These are phyloP conservation scores for Phalacrocorax carbo DNA, from an alignment of 2,113 vertebrate species.

Conservation along the genomic window DNA sequence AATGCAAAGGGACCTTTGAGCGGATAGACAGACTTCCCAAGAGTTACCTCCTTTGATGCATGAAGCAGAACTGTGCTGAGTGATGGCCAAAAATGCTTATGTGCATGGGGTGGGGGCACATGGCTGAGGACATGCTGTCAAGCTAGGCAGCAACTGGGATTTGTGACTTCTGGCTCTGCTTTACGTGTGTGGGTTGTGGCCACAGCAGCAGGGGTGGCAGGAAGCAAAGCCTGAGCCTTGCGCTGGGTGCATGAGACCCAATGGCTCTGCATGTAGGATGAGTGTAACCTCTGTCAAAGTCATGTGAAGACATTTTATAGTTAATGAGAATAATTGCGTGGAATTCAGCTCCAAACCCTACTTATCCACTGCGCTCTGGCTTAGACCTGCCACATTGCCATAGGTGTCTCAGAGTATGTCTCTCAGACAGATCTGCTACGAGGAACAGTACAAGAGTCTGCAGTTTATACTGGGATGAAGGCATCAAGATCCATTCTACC, in stretches of 20 bases:
- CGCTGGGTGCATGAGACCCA: fast-evolving
- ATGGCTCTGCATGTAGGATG: background rate
- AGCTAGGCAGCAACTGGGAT: background rate
- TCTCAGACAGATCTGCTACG: background rate
- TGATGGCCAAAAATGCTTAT: background rate
- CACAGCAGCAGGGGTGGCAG: fast-evolving
- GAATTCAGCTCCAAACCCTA: background rate
- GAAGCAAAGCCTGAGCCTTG: background rate
- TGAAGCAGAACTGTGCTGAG: background rate
- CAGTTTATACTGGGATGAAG: background rate
- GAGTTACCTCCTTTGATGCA: background rate
- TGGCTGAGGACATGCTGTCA: background rate
- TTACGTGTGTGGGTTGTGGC: background rate
- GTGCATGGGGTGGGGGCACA: background rate
- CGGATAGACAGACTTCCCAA: background rate
- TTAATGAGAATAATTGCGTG: background rate
- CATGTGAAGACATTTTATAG: background rate
- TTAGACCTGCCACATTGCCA: background rate
- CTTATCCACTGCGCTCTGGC: background rate
- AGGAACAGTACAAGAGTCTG: background rate
- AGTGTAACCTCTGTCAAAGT: background rate
- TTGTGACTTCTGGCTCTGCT: background rate
- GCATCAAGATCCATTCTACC: background rate
- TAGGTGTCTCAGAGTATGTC: background rate
- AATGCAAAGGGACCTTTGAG: background rate